Evolutionary conservation across 2,888 invertebrate genomes (phyloP), one percentile per base, ranked within the genome.

Genomic region (Trilocha varians): DNA sequence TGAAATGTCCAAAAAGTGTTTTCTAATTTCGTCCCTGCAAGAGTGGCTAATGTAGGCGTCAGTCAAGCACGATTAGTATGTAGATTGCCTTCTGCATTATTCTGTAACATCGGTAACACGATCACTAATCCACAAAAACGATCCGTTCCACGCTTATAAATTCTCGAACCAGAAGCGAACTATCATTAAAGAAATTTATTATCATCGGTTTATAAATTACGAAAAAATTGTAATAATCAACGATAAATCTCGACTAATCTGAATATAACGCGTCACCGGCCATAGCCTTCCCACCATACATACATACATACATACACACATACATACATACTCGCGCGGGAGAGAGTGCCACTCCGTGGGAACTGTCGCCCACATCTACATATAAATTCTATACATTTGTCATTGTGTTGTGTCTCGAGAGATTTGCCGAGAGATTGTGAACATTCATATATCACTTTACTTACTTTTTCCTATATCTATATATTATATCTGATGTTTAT

Each of bases 341-440:
- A 44, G 37, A 49, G 55, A 57, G 59, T 57, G 56, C 52, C 46
- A 51, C 57, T 58, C 57, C 66, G 66, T 67, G 66, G 49, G 66
- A 67, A 66, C 15, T 5, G n/a, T 34, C 34, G 36, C 43, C 44
- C 39, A 40, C 43, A 25, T 35, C 13, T 37, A 14, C 18, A 32
- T 25, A 14, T 25, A 11, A 9, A 18, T 25, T 25, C 25, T 25
- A 25, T 25, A 25, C 25, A 25, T 25, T 25, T 25, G 25, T 25
- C 25, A 25, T 25, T 25, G 8, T 25, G 8, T 25, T 25, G 25
- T 25, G 25, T 25, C 11, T 25, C 8, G 6, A 25, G 11, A 25
- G 25, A 25, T 25, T 25, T 25, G 25, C 25, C 25, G 25, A 25
- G 25, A 25, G 25, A 25, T 25, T 25, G 25, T 25, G 11, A 9